phyloP scores from a whole-genome alignment of 2,888 invertebrate species.

The Gymnocheta viridis region DNA sequence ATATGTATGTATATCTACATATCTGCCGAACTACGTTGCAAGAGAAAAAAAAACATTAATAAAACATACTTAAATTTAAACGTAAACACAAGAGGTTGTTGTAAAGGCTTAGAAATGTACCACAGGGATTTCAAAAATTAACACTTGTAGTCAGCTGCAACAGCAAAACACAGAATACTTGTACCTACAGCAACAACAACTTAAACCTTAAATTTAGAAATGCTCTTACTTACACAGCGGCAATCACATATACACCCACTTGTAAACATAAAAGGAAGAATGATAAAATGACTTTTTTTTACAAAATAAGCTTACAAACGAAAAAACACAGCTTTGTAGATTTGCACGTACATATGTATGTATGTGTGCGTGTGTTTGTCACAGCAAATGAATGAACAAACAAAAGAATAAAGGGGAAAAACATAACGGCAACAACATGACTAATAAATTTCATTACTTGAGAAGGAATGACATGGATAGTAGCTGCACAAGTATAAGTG shows the following conservation, averaged over 20 bases:
- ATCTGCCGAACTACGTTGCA: background rate
- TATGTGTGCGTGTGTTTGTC: too few species aligned
- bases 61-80: conserved; percentile 45
- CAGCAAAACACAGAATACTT: background rate
- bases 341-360: background rate
- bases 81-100: conserved; percentile 42
- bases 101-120: conserved; percentile 45
- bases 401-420: background rate
- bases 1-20: too few species aligned
- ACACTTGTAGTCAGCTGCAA: conserved; percentile 44
- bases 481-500: too few species aligned
- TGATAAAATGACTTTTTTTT: background rate
- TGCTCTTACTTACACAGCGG: conserved; percentile 5
- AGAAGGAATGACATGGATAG: background rate
- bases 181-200: background rate
- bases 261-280: conserved; percentile 22
- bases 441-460: conserved; percentile 46
- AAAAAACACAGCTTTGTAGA: background rate
- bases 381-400: conserved; percentile 8
- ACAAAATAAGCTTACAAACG: conserved; percentile 22
- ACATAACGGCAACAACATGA: background rate
- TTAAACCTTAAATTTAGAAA: conserved; percentile 29
- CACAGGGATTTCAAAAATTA: conserved; percentile 60
- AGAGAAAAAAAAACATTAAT: conserved; percentile 13
- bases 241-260: background rate